A percentile compares a stretch with the other conserved stretches of the same genome.
phyloP scores from a whole-genome alignment of 2,888 invertebrate genomes.

The Yponomeuta malinellus region DNA sequence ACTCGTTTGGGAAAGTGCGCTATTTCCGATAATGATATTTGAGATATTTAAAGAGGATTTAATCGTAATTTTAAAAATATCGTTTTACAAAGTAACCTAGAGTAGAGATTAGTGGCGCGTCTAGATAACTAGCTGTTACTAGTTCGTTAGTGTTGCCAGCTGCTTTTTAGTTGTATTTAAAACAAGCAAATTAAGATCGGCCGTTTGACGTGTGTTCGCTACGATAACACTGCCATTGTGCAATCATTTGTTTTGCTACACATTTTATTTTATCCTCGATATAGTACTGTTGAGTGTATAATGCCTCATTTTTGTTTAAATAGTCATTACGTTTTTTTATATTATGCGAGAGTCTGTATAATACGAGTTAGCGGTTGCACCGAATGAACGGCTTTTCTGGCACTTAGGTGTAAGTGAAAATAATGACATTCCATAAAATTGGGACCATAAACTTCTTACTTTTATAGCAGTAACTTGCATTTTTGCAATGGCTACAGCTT shows the following conservation, averaged over 20 bases:
- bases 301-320: conserved; percentile 47
- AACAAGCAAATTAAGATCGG: conserved; percentile 45
- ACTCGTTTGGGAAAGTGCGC: conserved; percentile 15
- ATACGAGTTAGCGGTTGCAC: conserved; percentile 31
- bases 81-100: conserved; percentile 23
- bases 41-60: not conserved
- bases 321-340: conserved; percentile 28
- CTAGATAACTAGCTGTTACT: conserved; percentile 62
- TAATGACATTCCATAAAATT: conserved; percentile 63
- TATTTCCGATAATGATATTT: conserved; percentile 11
- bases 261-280: conserved; percentile 51
- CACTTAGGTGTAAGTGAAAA: conserved; percentile 43
- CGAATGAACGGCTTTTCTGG: conserved; percentile 37
- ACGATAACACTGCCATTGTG: conserved; percentile 70
- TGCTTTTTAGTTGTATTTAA: conserved; percentile 43
- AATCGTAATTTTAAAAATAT: conserved; percentile 6
- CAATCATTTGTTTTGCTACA: conserved; percentile 59
- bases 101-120: conserved; percentile 36
- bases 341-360: conserved; percentile 51
- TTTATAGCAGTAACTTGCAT: conserved; percentile 27
- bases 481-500: conserved; percentile 10
- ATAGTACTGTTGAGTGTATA: conserved; percentile 23
- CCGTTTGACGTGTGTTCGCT: conserved; percentile 52
- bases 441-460: conserved; percentile 52
- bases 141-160: conserved; percentile 71